A percentile compares a stretch with the other conserved stretches of the same genome.
These are phyloP conservation scores for Pterobdella sp. DNA, from an alignment of 2,888 invertebrate genomes.

Conservation along the genomic window DNA sequence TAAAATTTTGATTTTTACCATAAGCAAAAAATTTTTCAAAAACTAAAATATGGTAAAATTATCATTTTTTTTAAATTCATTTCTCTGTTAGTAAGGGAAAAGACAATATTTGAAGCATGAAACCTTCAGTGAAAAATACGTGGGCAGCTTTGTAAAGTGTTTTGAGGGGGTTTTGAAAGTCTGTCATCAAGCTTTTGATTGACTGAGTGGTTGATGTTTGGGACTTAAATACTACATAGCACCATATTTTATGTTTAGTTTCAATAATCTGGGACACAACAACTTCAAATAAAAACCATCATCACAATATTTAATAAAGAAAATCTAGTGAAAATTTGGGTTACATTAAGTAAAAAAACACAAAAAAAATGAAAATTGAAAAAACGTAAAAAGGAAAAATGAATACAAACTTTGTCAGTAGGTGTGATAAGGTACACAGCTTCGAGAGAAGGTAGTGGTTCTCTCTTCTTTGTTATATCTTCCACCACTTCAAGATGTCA, in stretches of 20 bases:
- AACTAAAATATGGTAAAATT: too few relatives aligned
- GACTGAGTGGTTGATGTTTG: constrained; percentile 54
- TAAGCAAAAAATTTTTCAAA: too few relatives aligned
- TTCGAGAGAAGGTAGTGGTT: constrained; percentile 90
- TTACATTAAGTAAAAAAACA: neutral
- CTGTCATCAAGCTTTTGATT: constrained; percentile 78
- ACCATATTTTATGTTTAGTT: neutral
- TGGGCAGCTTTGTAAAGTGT: constrained; percentile 88
- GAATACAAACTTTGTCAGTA: constrained; percentile 62
- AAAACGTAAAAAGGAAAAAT: neutral
- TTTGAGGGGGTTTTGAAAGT: constrained; percentile 77
- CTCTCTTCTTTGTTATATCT: constrained; percentile 90
- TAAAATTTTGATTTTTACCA: too few relatives aligned
- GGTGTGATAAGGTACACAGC: constrained; percentile 96
- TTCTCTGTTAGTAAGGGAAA: too few relatives aligned
- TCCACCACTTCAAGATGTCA: constrained; percentile 74
- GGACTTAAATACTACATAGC: neutral
- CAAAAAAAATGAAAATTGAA: neutral
- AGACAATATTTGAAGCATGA: too few relatives aligned
- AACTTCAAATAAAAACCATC: too few relatives aligned
- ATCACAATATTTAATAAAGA: neutral
- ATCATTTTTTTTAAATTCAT: too few relatives aligned
- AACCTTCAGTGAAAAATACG: constrained; percentile 98
- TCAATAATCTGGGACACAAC: too few relatives aligned
- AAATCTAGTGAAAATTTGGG: neutral